These are phyloP conservation scores for Rhingia rostrata DNA, from an alignment of 2,888 invertebrate genomes.

Conservation along the genomic window DNA sequence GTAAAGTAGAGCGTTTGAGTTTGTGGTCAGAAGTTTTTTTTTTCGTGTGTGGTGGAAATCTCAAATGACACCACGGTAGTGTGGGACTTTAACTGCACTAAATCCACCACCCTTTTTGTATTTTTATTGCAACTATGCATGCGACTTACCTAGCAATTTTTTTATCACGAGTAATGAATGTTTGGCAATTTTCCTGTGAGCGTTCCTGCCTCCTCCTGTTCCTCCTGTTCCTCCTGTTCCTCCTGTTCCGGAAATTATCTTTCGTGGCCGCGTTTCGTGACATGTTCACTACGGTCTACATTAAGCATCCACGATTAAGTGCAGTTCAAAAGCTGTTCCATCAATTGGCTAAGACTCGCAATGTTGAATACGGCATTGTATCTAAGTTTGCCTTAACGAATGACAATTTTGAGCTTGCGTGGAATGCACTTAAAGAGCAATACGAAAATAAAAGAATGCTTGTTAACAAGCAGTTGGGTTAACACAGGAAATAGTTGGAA, in stretches of 20 bases:
- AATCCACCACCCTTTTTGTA: no score
- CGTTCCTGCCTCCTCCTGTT: background rate
- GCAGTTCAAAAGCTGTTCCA: slow-evolving; percentile 32
- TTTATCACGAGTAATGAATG: no score
- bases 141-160: no score
- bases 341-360: slow-evolving; percentile 25
- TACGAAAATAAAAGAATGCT: slow-evolving; percentile 20
- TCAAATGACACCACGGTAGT: no score
- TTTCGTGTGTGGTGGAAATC: background rate
- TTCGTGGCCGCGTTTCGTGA: slow-evolving; percentile 50
- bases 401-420: background rate
- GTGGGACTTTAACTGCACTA: background rate
- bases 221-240: slow-evolving; percentile 33
- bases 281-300: slow-evolving; percentile 42
- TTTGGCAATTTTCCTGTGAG: background rate
- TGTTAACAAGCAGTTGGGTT: slow-evolving; percentile 6
- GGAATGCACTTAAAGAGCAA: background rate
- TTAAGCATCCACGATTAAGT: slow-evolving; percentile 2
- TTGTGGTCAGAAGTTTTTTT: slow-evolving; percentile 14
- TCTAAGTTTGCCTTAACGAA: slow-evolving; percentile 14
- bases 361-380: slow-evolving; percentile 21
- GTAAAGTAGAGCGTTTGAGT: slow-evolving; percentile 1
- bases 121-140: no score
- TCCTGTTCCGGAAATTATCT: slow-evolving; percentile 41
- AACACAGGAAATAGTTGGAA: background rate